phyloP scores from a whole-genome alignment of 1,140 invertebrate species.

The Musca domestica region DNA sequence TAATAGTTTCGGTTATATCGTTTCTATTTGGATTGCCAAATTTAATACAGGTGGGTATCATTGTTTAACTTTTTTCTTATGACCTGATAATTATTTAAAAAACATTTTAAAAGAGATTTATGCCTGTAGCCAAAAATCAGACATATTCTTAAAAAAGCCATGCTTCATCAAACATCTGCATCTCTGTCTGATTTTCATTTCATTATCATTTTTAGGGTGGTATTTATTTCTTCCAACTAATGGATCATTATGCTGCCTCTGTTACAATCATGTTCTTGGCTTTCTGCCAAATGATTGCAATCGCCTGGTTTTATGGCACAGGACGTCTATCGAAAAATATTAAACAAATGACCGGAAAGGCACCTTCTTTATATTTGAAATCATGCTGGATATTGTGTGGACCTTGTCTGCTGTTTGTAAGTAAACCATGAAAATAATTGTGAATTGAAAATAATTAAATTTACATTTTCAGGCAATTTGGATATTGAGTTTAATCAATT shows the following conservation, averaged over 20 bases:
- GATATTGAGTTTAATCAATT: constrained; percentile 84
- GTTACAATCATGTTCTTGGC: constrained; percentile 88
- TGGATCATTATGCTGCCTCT: constrained; percentile 89
- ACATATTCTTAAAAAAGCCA: constrained; percentile 3
- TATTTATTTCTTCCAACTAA: constrained; percentile 88
- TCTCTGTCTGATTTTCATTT: background rate
- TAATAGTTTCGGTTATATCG: constrained; percentile 78
- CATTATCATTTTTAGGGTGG: constrained; percentile 61
- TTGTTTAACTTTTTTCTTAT: constrained; percentile 14
- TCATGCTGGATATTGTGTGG: constrained; percentile 81
- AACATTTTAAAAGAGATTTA: background rate
- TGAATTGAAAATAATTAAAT: too few relatives aligned
- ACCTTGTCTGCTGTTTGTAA: constrained; percentile 77
- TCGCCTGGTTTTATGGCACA: constrained; percentile 91
- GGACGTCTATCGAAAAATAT: constrained; percentile 75
- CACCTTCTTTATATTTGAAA: constrained; percentile 76
- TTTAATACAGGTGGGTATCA: constrained; percentile 63
- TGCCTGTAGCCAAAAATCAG: background rate
- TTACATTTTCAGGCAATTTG: constrained; percentile 67
- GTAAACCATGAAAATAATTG: constrained; percentile 33
- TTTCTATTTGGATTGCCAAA: constrained; percentile 82
- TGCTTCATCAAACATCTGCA: background rate
- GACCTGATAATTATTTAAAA: too few relatives aligned
- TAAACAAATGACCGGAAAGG: constrained; percentile 80
- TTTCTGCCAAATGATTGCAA: constrained; percentile 87